A percentile compares a stretch with the other conserved stretches of the same genome.
Evolutionary conservation across 2,888 invertebrate genomes (phyloP).

Genomic region (Malthinus flaveolus): DNA sequence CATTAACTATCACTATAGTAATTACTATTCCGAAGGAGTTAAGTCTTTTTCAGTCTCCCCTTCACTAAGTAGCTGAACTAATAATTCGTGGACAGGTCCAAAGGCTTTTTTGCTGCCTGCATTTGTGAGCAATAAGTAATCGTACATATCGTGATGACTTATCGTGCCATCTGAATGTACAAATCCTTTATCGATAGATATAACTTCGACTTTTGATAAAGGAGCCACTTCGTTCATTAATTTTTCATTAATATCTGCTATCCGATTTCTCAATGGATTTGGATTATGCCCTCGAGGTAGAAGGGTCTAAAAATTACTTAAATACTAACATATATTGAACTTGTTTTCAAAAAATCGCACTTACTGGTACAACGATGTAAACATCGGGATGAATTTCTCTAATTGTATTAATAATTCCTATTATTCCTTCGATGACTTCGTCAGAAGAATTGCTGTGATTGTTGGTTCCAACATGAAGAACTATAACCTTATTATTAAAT

Average conservation of each 20-base stretch:
- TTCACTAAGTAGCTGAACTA: constrained; percentile 76
- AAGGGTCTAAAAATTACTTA: constrained; percentile 69
- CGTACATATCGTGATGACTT: constrained; percentile 89
- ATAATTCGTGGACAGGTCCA: constrained; percentile 80
- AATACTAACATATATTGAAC: constrained; percentile 9
- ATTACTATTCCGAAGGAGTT: constrained; percentile 68
- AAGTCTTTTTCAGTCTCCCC: constrained; percentile 75
- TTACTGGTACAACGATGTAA: constrained; percentile 84
- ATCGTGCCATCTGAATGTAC: constrained; percentile 79
- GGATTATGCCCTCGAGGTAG: constrained; percentile 86
- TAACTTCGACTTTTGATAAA: constrained; percentile 73
- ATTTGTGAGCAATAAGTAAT: constrained; percentile 86
- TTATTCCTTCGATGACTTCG: constrained; percentile 79
- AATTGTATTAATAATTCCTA: constrained; percentile 75
- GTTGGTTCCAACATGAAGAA: constrained; percentile 86
- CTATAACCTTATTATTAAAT: constrained; percentile 68
- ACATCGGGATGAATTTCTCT: constrained; percentile 77
- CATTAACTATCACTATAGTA: too few species aligned
- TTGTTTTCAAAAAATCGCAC: constrained; percentile 45
- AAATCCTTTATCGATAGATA: constrained; percentile 78
- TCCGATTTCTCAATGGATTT: constrained; percentile 78
- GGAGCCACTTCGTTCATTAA: constrained; percentile 65
- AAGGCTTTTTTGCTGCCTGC: constrained; percentile 86
- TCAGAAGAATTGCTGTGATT: constrained; percentile 81
- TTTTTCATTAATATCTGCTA: constrained; percentile 73